phyloP scores from a whole-genome alignment of 2,888 invertebrate species.

The Spicauda simplicius region DNA sequence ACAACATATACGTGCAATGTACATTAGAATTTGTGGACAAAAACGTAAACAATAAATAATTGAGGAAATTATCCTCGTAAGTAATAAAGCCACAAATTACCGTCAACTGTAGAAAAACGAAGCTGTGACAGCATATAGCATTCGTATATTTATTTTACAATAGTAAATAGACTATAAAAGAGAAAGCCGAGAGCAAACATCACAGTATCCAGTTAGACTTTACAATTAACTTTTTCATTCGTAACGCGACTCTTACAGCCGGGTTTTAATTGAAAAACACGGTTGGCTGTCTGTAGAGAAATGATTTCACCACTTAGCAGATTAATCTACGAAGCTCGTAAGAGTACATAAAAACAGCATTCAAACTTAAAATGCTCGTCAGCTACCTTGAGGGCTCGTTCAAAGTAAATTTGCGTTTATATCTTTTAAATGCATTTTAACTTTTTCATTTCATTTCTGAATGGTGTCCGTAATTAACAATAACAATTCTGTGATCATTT shows the following conservation, averaged over 20 bases:
- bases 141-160: no score
- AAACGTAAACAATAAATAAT: no score
- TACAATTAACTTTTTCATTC: constrained; percentile 34
- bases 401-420: constrained; percentile 14
- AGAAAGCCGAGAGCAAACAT: constrained; percentile 8
- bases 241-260: constrained; percentile 20
- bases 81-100: no score
- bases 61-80: no score
- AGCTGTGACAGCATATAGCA: no score
- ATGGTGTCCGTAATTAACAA: no score
- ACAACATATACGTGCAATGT: no score
- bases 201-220: constrained; percentile 23
- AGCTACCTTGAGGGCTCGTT: constrained; percentile 43
- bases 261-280: constrained; percentile 32
- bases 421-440: neutral
- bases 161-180: neutral
- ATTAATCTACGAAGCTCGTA: constrained; percentile 36
- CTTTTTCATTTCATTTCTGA: neutral
- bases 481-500: no score
- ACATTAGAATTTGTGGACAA: no score
- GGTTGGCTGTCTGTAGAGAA: constrained; percentile 26
- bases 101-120: no score
- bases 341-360: constrained; percentile 40
- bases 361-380: constrained; percentile 40
- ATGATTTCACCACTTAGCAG: constrained; percentile 39